phyloP scores from a whole-genome alignment of 2,113 vertebrate genomes.

The Pyxicephalus adspersus region DNA sequence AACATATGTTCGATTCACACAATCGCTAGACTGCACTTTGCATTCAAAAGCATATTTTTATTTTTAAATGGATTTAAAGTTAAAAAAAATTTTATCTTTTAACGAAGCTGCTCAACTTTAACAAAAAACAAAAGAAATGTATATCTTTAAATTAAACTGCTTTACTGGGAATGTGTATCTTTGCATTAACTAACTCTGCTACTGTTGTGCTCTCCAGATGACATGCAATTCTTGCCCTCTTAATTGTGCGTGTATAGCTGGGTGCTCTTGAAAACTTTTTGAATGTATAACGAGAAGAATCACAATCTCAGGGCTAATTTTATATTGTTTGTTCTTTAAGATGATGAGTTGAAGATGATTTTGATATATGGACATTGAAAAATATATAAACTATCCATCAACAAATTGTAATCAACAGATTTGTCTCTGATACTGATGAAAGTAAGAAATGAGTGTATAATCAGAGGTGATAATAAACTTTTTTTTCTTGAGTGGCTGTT shows the following conservation, averaged over 20 bases:
- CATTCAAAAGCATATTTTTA: constrained; percentile 57
- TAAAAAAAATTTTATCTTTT: constrained; percentile 45
- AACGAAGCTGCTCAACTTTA: constrained; percentile 24
- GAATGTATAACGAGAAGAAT: constrained; percentile 28
- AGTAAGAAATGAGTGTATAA: constrained; percentile 27
- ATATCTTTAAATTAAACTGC: constrained; percentile 21
- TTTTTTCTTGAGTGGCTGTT: constrained; percentile 18
- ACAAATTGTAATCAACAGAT: constrained; percentile 24
- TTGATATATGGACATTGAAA: constrained; percentile 12
- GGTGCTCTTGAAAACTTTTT: constrained; percentile 31
- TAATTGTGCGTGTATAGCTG: background rate
- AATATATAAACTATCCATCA: background rate
- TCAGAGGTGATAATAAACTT: constrained; percentile 51
- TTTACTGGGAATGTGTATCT: background rate
- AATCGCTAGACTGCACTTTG: constrained; percentile 36
- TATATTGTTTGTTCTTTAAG: constrained; percentile 33
- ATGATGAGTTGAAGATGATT: constrained; percentile 9
- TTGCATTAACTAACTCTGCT: background rate
- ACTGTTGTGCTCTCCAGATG: background rate
- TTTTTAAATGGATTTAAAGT: constrained; percentile 49
- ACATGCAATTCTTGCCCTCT: background rate
- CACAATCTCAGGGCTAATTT: constrained; percentile 50
- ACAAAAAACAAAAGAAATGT: constrained; percentile 1
- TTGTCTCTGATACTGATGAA: constrained; percentile 5
- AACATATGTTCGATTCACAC: constrained; percentile 3